phyloP scores from a whole-genome alignment of 1,140 invertebrate genomes.

The Pseudomyrmex dendroicus region DNA sequence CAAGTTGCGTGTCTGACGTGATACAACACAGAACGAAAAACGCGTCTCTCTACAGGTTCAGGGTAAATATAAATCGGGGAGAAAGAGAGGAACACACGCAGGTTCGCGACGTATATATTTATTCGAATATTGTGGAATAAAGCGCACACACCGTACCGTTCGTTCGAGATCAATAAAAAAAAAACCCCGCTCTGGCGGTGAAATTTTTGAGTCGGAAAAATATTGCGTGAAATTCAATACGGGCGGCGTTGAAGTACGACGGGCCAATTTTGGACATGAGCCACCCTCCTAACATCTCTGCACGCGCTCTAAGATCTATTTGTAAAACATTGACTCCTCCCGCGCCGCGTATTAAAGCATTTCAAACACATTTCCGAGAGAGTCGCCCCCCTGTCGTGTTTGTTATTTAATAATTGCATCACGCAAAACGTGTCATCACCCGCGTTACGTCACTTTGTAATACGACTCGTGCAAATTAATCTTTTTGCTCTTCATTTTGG shows the following conservation, averaged over 20 bases:
- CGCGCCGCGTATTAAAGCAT: slow-evolving; percentile 78
- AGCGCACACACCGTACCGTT: not conserved
- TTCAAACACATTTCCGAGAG: slow-evolving; percentile 77
- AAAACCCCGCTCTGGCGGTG: slow-evolving; percentile 34
- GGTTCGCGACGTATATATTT: slow-evolving; percentile 22
- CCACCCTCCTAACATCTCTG: slow-evolving; percentile 80
- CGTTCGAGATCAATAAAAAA: slow-evolving; percentile 24
- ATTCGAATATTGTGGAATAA: slow-evolving; percentile 5
- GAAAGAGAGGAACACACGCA: too few species aligned
- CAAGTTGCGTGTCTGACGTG: not conserved
- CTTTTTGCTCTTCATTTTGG: not conserved
- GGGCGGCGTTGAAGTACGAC: slow-evolving; percentile 80
- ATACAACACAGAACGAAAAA: not conserved
- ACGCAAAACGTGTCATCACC: not conserved
- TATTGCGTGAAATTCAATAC: slow-evolving; percentile 85
- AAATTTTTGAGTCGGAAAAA: slow-evolving; percentile 81
- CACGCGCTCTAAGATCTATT: slow-evolving; percentile 84
- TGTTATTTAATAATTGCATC: slow-evolving; percentile 28
- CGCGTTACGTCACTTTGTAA: slow-evolving; percentile 1
- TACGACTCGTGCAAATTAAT: not conserved
- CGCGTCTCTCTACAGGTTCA: not conserved
- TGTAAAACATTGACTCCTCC: slow-evolving; percentile 85
- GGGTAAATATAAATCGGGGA: not conserved
- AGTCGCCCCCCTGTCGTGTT: not conserved
- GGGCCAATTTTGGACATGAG: slow-evolving; percentile 85